These are phyloP conservation scores for Camponotus vicinus DNA, from an alignment of 1,140 invertebrate species.

Conservation along the genomic window DNA sequence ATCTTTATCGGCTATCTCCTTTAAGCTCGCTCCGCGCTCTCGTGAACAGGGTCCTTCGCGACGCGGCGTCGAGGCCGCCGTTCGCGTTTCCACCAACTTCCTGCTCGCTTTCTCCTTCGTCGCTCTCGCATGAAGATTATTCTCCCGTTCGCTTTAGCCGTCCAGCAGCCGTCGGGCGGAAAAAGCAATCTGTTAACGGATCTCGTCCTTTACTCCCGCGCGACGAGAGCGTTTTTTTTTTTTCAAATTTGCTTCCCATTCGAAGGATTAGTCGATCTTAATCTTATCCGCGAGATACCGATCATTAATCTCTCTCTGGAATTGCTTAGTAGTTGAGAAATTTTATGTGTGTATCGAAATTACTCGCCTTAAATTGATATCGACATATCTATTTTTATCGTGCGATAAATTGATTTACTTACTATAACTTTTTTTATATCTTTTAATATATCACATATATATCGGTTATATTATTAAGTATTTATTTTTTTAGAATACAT, in stretches of 20 bases:
- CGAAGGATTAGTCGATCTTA: constrained; percentile 18
- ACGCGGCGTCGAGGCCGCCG: constrained; percentile 20
- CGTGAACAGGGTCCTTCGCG: constrained; percentile 51
- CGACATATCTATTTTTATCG: not conserved
- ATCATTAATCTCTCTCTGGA: constrained; percentile 22
- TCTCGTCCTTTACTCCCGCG: constrained; percentile 22
- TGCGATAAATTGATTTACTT: not conserved
- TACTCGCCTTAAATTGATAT: constrained; percentile 13
- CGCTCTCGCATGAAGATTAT: constrained; percentile 44
- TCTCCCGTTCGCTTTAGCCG: constrained; percentile 41
- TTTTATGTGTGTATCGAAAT: not conserved
- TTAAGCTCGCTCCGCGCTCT: constrained; percentile 73
- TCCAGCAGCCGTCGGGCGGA: constrained; percentile 32
- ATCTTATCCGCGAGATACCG: not conserved
- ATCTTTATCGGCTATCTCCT: constrained; percentile 81
- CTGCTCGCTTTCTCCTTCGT: constrained; percentile 54
- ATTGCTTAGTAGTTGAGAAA: not conserved
- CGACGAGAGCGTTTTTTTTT: not conserved
- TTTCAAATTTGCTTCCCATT: constrained; percentile 26
- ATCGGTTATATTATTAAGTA: too few species aligned
- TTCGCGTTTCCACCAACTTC: constrained; percentile 52
- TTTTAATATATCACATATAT: too few species aligned
- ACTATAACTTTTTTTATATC: not conserved
- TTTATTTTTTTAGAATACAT: not conserved
- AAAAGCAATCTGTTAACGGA: constrained; percentile 63